Evolutionary conservation across 2,113 vertebrate genomes (phyloP), one percentile per base, ranked within the genome.

Genomic region (Ivindomyrus marchei): DNA sequence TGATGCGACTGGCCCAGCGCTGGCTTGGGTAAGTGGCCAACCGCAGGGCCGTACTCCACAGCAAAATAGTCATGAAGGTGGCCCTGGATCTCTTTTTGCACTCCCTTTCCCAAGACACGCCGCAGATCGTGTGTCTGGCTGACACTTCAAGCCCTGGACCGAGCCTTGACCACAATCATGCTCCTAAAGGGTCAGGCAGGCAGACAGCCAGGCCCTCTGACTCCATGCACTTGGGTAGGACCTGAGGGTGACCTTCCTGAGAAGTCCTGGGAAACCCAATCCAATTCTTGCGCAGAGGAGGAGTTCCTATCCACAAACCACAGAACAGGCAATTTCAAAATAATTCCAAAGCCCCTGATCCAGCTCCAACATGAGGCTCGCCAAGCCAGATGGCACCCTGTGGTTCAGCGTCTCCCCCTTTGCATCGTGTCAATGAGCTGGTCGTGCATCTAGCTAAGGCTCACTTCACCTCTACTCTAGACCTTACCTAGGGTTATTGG

Each of bases 281-380:
- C 85, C 21, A 15, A 15, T 31, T 39, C 10, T 21, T 24, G 7
- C 31, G 17, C 85, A 88, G 17, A 21, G 17, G 19, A 7, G 17
- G 1, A 45, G 83, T 21, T 77, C 46, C 27, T 27, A 90, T 46
- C 92, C 52, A 93, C 87, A 92, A 42, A 91, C 31, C 46, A 7
- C 89, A 49, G 89, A 27, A 77, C 87, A 84, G 50, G 21, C 39
- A 80, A 21, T 56, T 50, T 50, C 11, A 50, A 50, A 50, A 50
- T 13, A 50, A 13, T 50, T 50, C 49, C 49, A 50, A 50, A 15
- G 49, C 49, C 49, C 49, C 49, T 49, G 47, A 49, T 49, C 9
- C 47, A 49, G 47, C 9, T 49, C 47, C 10, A 49, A 10, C 10
- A 49, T 49, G 47, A 49, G 47, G 8, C 10, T 49, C 47, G 10